A percentile compares a stretch with the other conserved stretches of the same genome.
Evolutionary conservation across 2,797 vertebrate genomes (phyloP).

Genomic region (Galago senegalensis): DNA sequence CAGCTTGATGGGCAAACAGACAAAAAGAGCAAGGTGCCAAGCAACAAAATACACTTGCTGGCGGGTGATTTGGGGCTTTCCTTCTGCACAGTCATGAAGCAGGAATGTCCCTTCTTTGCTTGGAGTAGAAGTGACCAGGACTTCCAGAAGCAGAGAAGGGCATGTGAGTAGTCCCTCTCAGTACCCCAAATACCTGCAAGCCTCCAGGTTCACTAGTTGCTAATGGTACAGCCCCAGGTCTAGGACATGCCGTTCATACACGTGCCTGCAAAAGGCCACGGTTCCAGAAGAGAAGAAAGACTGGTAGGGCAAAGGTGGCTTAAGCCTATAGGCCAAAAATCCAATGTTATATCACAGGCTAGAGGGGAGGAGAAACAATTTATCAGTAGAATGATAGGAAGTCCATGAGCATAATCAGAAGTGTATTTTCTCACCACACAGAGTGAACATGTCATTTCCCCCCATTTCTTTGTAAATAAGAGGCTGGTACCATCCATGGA

Average conservation of each 20-base stretch:
- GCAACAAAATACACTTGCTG: background rate
- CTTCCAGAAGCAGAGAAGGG: background rate
- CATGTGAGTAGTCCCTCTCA: background rate
- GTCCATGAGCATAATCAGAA: slow-evolving; percentile 52
- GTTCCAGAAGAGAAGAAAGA: background rate
- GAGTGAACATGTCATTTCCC: slow-evolving; percentile 1
- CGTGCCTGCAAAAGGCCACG: background rate
- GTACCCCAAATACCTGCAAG: background rate
- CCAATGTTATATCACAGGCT: background rate
- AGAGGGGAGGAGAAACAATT: background rate
- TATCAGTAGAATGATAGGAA: slow-evolving; percentile 53
- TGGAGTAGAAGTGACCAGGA: background rate
- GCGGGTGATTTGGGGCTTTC: background rate
- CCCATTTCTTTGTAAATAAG: slow-evolving; percentile 64
- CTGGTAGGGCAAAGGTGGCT: background rate
- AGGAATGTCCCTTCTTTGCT: background rate
- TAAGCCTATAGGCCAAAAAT: background rate
- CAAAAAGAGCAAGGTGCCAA: background rate
- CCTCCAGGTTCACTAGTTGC: background rate
- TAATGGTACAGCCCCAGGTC: background rate
- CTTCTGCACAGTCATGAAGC: background rate
- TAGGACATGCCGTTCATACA: background rate
- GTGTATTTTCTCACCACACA: slow-evolving; percentile 69
- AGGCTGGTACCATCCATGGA: slow-evolving; percentile 54
- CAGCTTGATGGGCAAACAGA: background rate